Evolutionary conservation across 2,888 invertebrate genomes (phyloP), one percentile per base, ranked within the genome.

Genomic region (Sinotaia quadrata): DNA sequence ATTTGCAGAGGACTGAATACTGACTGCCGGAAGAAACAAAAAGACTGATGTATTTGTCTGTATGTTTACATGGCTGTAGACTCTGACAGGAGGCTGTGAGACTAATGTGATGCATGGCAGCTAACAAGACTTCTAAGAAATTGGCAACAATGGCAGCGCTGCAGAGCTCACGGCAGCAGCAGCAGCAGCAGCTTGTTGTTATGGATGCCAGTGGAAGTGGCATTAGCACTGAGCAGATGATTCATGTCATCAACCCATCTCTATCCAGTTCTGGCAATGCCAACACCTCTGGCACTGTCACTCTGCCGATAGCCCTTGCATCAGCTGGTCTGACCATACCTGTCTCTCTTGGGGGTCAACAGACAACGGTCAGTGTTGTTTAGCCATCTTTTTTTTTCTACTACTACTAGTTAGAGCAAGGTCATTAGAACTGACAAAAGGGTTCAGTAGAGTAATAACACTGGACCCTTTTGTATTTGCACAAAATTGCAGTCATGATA

Each of bases 291-390:
- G 69, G 73, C 24, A 70, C 78, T 4, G 72, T 75, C 12, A 81
- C 79, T 21, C 76, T 85, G 34, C 85, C 85, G 69, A 82, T 86
- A 7, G 84, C 86, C 15, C 73, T 86, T 24, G 76, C 83, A 2
- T 80, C 82, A 2, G 84, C 82, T 18, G 80, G 79, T 52, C 77
- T 86, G 58, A 78, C 81, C 34, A 73, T 84, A 37, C 84, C 84
- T n/a, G 81, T 83, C 24, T 81, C 81, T 33, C 62, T 83, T 29
- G 70, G 78, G 33, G 69, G 74, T 2, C 71, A 72, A 51, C 77
- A 68, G 54, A 71, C 65, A 33, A 54, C 58, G 44, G 77, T 77
- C 67, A 73, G 74, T 70, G 1, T 47, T 47, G 1, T 3, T 24
- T n/a, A n/a, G n/a, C n/a, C n/a, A n/a, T n/a, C n/a, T n/a, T n/a